A percentile compares a stretch with the other conserved stretches of the same genome.
Conservation (phyloP, 2,888 invertebrate species). For the Chydorus sphaericus region DNA sequence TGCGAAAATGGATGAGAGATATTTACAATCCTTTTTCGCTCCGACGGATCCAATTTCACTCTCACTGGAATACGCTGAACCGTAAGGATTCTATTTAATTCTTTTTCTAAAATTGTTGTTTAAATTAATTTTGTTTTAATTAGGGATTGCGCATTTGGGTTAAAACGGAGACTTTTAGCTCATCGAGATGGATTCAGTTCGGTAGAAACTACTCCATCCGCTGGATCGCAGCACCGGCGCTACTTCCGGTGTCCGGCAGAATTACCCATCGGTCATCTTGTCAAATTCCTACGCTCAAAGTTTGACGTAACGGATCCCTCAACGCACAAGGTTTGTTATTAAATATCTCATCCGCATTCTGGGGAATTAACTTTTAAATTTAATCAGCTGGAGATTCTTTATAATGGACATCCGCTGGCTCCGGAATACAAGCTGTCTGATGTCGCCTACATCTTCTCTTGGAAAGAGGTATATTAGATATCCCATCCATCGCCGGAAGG, state of each 20-base stretch:
- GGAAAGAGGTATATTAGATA: slow-evolving; percentile 27
- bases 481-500: no score
- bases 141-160: neutral
- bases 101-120: neutral
- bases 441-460: slow-evolving; percentile 31
- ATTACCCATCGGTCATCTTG: slow-evolving; percentile 28
- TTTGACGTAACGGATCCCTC: slow-evolving; percentile 17
- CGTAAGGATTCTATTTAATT: slow-evolving; percentile 9
- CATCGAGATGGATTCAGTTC: neutral
- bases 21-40: slow-evolving; percentile 23
- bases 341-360: slow-evolving; percentile 22
- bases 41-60: slow-evolving; percentile 29
- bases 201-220: neutral
- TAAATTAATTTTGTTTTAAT: neutral
- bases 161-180: neutral
- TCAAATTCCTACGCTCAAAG: slow-evolving; percentile 21
- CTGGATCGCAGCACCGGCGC: slow-evolving; percentile 8
- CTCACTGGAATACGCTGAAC: slow-evolving; percentile 24
- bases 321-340: slow-evolving; percentile 16
- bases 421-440: slow-evolving; percentile 30
- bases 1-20: slow-evolving; percentile 2
- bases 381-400: slow-evolving; percentile 24
- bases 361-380: neutral
- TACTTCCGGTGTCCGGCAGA: slow-evolving; percentile 31
- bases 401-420: slow-evolving; percentile 27